Evolutionary conservation across 1,140 invertebrate genomes (phyloP).

Genomic region (Diorhabda elongata): DNA sequence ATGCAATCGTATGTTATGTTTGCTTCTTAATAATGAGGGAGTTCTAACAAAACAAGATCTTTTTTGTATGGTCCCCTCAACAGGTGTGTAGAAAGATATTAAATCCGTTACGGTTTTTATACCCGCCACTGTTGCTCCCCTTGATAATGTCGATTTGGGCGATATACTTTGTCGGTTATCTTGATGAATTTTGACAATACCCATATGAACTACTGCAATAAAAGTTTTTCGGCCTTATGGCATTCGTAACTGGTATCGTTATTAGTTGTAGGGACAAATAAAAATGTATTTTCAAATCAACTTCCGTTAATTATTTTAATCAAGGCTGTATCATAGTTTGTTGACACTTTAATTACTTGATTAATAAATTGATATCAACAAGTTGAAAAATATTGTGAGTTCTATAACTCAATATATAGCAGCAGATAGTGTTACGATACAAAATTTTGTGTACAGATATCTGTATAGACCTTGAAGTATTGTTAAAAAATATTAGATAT

Average conservation of each 20-base stretch:
- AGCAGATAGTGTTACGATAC: no score
- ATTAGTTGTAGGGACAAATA: not conserved
- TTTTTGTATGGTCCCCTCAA: no score
- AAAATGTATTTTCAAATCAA: not conserved
- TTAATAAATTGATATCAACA: conserved; percentile 11
- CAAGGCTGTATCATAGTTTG: not conserved
- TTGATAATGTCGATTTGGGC: conserved; percentile 3
- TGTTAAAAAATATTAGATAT: no score
- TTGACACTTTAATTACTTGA: not conserved
- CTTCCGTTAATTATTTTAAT: not conserved
- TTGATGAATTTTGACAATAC: conserved; percentile 4
- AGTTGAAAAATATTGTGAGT: not conserved
- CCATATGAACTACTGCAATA: not conserved
- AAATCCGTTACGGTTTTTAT: not conserved
- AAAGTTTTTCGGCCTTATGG: not conserved
- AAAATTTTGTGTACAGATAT: no score
- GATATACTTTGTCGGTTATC: conserved; percentile 7
- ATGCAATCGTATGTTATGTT: no score
- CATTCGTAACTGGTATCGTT: not conserved
- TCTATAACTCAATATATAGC: no score
- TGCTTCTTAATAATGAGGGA: no score
- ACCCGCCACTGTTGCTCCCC: not conserved
- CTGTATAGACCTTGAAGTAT: no score
- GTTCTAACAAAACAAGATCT: no score
- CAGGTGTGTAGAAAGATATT: no score